Percentiles rank a stretch among this genome's conserved stretches.
Evolutionary conservation across 2,113 vertebrate species (phyloP).

Genomic region (Rhinogobius similis): DNA sequence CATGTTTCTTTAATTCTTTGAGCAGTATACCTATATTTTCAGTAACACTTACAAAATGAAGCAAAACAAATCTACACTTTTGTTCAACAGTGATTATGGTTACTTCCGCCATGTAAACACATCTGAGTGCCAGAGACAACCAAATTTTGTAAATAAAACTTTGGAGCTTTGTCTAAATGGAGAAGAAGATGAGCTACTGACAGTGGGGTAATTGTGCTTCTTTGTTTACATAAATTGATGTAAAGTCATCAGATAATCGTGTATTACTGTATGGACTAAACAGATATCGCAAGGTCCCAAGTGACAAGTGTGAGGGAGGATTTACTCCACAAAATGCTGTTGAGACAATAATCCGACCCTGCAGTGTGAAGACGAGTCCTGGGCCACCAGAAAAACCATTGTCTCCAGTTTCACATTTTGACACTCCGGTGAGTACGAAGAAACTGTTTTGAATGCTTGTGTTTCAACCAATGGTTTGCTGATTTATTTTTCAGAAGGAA

Average conservation of each 20-base stretch:
- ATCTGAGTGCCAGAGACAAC: conserved; percentile 75
- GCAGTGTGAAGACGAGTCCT: conserved; percentile 58
- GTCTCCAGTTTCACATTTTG: conserved; percentile 46
- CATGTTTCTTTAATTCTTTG: no score
- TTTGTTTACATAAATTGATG: not conserved
- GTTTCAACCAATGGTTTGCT: not conserved
- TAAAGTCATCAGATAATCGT: not conserved
- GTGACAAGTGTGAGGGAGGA: conserved; percentile 77
- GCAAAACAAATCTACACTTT: not conserved
- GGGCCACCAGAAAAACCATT: conserved; percentile 17
- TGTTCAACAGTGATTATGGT: conserved; percentile 76
- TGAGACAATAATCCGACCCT: conserved; percentile 59
- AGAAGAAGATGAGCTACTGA: conserved; percentile 73
- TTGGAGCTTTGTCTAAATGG: conserved; percentile 73
- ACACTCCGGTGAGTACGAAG: conserved; percentile 64
- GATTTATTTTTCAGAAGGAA: conserved; percentile 53
- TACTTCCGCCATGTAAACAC: conserved; percentile 74
- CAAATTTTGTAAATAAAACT: conserved; percentile 53
- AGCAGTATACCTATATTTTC: not conserved
- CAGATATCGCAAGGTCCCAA: conserved; percentile 80
- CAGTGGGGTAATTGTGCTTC: conserved; percentile 61
- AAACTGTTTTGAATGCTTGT: not conserved
- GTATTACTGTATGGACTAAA: conserved; percentile 6
- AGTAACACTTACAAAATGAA: not conserved
- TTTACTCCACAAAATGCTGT: conserved; percentile 61